These are phyloP conservation scores for Mesocricetus auratus DNA, from an alignment of 2,113 vertebrate species.

Conservation along the genomic window DNA sequence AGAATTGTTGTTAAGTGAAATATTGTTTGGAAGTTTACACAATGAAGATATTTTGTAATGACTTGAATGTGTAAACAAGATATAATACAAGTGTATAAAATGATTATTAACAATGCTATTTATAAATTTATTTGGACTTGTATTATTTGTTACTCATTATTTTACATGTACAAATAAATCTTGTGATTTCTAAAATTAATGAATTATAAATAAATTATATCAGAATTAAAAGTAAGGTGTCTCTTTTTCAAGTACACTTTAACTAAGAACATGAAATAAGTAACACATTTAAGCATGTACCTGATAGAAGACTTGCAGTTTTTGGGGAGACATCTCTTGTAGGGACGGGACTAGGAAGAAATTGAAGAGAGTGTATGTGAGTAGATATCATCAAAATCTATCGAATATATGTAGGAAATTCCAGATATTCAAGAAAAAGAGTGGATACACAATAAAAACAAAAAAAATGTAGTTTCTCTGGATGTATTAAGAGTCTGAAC, in stretches of 20 bases:
- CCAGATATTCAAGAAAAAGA: not conserved
- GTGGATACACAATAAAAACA: not conserved
- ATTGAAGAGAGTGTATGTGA: not conserved
- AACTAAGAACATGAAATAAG: not conserved
- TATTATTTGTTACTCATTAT: conserved; percentile 85
- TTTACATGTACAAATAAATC: conserved; percentile 90
- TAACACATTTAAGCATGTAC: not conserved
- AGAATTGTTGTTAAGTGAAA: conserved; percentile 80
- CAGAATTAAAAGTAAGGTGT: too few relatives aligned
- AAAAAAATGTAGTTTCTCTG: not conserved
- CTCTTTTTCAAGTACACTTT: not conserved
- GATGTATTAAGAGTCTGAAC: not conserved
- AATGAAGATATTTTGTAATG: conserved; percentile 69
- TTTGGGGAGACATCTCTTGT: not conserved
- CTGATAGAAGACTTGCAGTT: not conserved
- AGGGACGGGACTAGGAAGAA: not conserved
- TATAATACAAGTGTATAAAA: conserved; percentile 81
- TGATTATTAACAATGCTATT: conserved; percentile 84
- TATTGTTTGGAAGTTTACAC: conserved; percentile 84
- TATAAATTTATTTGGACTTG: conserved; percentile 86
- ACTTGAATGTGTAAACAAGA: conserved; percentile 80
- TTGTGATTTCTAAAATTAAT: conserved; percentile 75
- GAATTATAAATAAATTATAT: not conserved
- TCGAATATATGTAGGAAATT: not conserved
- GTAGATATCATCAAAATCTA: not conserved